These are phyloP conservation scores for Caenorhabditis macrosperma DNA, from an alignment of 2,888 invertebrate genomes.

Conservation along the genomic window DNA sequence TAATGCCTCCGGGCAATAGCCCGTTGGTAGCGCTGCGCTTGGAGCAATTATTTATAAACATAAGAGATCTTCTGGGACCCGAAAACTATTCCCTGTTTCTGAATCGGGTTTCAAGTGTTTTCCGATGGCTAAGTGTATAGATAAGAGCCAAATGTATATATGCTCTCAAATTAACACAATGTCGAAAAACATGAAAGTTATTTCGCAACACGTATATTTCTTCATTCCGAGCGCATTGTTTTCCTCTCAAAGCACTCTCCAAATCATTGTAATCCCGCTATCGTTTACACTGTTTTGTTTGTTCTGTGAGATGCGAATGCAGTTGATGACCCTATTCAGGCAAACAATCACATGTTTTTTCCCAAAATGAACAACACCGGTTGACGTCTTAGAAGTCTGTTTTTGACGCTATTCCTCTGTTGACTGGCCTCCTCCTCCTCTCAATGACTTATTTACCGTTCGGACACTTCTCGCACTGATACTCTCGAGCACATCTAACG, in stretches of 20 bases:
- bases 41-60: slow-evolving; percentile 44
- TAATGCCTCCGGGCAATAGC: not conserved
- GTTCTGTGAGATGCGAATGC: too few species aligned
- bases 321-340: slow-evolving; percentile 3
- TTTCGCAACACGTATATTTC: too few species aligned
- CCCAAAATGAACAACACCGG: not conserved
- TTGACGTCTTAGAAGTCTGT: slow-evolving; percentile 2
- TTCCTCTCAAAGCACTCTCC: too few species aligned
- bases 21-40: not conserved
- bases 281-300: too few species aligned
- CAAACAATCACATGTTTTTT: not conserved
- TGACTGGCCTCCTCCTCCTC: not conserved
- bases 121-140: too few species aligned
- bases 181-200: too few species aligned
- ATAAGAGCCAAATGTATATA: too few species aligned
- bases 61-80: not conserved
- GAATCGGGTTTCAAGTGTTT: not conserved
- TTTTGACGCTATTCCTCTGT: not conserved
- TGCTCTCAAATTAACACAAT: too few species aligned
- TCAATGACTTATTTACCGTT: not conserved
- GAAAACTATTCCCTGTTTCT: not conserved
- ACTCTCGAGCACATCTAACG: too few species aligned
- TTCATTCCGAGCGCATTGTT: too few species aligned
- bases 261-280: too few species aligned
- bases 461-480: too few species aligned